Conservation (phyloP, 2,888 invertebrate genomes). For the Cephus spinipes region DNA sequence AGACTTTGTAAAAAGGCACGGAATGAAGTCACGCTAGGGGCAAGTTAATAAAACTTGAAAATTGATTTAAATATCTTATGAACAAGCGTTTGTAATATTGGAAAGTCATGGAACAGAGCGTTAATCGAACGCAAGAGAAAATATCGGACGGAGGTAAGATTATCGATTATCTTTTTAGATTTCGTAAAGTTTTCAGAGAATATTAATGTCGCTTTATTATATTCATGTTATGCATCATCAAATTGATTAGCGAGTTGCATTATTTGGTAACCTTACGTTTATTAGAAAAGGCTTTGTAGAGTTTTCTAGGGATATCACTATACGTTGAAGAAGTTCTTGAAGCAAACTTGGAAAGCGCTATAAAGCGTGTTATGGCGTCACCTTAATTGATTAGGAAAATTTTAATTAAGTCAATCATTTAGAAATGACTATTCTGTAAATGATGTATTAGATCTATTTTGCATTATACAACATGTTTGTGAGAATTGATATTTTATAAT, state of each 20-base stretch:
- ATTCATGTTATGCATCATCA: background rate
- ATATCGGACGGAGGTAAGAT: conserved; percentile 47
- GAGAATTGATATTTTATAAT: background rate
- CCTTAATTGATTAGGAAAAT: background rate
- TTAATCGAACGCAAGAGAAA: conserved; percentile 42
- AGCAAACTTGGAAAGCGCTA: background rate
- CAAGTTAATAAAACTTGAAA: background rate
- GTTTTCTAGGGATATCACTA: background rate
- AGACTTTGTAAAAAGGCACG: background rate
- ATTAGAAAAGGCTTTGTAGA: background rate
- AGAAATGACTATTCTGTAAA: background rate
- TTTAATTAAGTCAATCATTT: background rate
- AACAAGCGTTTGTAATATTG: conserved; percentile 28
- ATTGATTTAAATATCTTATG: background rate
- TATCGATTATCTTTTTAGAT: conserved; percentile 4
- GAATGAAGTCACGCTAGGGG: background rate
- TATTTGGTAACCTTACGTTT: background rate
- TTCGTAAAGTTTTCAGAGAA: background rate
- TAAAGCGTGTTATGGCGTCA: background rate
- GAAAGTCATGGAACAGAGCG: conserved; percentile 47
- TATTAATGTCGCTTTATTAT: background rate
- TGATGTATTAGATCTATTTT: background rate
- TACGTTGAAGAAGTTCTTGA: background rate
- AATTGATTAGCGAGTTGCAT: background rate
- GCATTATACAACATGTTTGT: background rate